Conservation (phyloP, 2,888 invertebrate species). For the Magallana nippona region DNA sequence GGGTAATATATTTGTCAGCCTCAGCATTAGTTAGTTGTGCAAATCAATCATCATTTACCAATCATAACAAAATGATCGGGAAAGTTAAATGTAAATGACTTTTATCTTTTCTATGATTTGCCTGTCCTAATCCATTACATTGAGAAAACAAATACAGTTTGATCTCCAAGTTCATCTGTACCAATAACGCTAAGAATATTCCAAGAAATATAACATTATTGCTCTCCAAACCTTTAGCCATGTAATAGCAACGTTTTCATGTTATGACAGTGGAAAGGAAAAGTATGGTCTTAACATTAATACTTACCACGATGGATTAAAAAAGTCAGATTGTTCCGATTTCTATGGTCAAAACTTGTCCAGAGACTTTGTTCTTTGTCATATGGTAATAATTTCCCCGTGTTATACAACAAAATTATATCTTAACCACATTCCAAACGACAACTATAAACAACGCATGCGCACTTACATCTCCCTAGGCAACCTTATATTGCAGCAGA, state of each 20-base stretch:
- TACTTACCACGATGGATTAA: no score
- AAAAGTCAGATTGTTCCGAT: no score
- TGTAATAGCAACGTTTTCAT: no score
- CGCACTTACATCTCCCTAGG: not conserved
- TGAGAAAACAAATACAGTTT: no score
- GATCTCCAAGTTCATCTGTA: no score
- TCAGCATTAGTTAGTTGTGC: not conserved
- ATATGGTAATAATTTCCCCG: not conserved
- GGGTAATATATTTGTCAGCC: not conserved
- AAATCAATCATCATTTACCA: not conserved
- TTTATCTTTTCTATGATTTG: not conserved
- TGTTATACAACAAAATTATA: not conserved
- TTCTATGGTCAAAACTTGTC: no score
- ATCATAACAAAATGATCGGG: not conserved
- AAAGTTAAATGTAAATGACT: not conserved
- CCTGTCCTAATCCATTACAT: no score
- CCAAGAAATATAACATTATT: no score
- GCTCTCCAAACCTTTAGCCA: no score
- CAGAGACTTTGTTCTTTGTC: not conserved
- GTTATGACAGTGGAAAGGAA: no score
- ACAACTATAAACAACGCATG: not conserved
- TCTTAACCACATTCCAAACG: slow-evolving; percentile 1
- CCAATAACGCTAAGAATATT: no score
- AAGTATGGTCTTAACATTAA: no score
- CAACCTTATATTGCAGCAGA: slow-evolving; percentile 6